Percentiles rank a stretch among this genome's conserved stretches.
Conservation (phyloP, 2,113 vertebrate species). For the Daboia siamensis region DNA sequence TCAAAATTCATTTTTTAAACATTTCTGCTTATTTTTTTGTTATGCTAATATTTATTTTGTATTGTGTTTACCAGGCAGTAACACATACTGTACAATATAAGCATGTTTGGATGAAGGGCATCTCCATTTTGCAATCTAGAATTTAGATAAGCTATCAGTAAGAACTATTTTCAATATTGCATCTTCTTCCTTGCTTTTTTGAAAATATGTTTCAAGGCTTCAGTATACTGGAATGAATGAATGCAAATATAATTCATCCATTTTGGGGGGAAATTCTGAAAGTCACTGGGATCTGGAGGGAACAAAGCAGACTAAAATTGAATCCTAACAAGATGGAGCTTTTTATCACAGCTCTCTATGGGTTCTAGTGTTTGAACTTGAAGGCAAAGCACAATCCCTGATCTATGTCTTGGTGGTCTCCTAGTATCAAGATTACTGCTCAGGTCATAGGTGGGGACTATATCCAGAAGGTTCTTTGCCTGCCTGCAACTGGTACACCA, state of each 20-base stretch:
- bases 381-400: not conserved
- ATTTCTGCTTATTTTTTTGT: not conserved
- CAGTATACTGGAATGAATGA: not conserved
- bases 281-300: not conserved
- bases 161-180: not conserved
- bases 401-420: not conserved
- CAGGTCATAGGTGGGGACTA: not conserved
- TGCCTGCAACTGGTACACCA: not conserved
- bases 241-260: not conserved
- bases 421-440: not conserved
- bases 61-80: not conserved
- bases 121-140: not conserved
- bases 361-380: not conserved
- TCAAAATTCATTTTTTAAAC: not conserved
- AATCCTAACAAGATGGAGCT: not conserved
- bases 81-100: not conserved
- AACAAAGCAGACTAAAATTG: not conserved
- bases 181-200: not conserved
- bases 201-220: not conserved
- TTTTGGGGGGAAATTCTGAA: not conserved
- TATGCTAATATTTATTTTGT: conserved; percentile 12
- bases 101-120: not conserved
- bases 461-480: not conserved
- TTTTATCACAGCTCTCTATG: not conserved
- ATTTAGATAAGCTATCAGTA: not conserved